A percentile compares a stretch with the other conserved stretches of the same genome.
phyloP scores from a whole-genome alignment of 2,888 invertebrate species.

The Rugalucina vietnamica region DNA sequence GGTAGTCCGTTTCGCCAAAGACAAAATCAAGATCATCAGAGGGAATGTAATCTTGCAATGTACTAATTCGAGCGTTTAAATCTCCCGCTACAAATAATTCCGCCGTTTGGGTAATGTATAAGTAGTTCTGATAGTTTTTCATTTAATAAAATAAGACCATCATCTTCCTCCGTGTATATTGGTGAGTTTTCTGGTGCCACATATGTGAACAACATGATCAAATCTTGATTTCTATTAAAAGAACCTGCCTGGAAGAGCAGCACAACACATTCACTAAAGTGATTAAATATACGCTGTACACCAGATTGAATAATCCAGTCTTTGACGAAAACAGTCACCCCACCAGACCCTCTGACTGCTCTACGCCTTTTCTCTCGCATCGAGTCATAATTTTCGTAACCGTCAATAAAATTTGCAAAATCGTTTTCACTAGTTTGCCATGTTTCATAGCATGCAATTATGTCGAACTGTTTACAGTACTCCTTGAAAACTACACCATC shows the following conservation, averaged over 20 bases:
- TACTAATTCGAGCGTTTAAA: neutral
- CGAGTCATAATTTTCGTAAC: neutral
- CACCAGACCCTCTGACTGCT: neutral
- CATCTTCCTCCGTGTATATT: neutral
- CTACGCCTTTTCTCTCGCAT: neutral
- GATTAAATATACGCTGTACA: neutral
- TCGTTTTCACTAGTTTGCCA: neutral
- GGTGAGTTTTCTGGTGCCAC: slow-evolving; percentile 7
- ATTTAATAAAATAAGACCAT: neutral
- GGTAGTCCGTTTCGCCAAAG: slow-evolving; percentile 2
- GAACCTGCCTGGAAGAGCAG: neutral
- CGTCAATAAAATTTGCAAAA: slow-evolving; percentile 2
- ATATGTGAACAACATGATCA: slow-evolving; percentile 7
- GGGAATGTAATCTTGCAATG: slow-evolving; percentile 1
- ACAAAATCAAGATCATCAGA: slow-evolving; percentile 7
- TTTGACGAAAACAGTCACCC: neutral
- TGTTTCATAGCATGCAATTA: neutral
- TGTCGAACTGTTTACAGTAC: slow-evolving; percentile 1
- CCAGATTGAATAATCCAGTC: neutral
- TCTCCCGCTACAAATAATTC: slow-evolving; percentile 7
- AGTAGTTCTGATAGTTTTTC: neutral
- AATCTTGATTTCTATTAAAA: neutral
- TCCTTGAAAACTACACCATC: neutral
- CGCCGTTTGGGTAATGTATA: neutral
- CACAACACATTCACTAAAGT: neutral